Evolutionary conservation across 2,888 invertebrate species (phyloP).

Genomic region (Euphydryas editha): DNA sequence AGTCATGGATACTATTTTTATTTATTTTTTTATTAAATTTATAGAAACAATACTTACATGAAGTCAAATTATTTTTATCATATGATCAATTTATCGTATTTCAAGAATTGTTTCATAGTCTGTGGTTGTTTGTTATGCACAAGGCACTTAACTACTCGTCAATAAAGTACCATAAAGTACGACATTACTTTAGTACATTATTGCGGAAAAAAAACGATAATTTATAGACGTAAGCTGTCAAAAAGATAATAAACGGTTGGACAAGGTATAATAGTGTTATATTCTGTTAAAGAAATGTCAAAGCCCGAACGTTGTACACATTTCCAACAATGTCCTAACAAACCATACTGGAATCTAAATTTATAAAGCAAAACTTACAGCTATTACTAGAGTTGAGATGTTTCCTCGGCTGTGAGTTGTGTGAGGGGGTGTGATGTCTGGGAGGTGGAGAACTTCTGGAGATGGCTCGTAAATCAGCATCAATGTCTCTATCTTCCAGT

Average conservation of each 20-base stretch:
- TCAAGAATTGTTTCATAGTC: background rate
- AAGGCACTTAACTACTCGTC: too few relatives aligned
- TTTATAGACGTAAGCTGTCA: too few relatives aligned
- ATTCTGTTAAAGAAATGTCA: too few relatives aligned
- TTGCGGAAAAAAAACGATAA: too few relatives aligned
- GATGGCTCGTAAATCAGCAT: slow-evolving; percentile 92
- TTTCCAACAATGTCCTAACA: too few relatives aligned
- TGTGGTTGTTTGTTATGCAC: background rate
- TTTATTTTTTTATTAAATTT: background rate
- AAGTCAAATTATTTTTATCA: background rate
- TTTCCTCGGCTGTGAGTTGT: slow-evolving; percentile 65
- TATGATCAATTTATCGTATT: background rate
- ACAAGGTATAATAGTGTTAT: background rate
- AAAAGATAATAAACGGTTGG: too few relatives aligned
- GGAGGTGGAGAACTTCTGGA: slow-evolving; percentile 74
- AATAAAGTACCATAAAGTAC: too few relatives aligned
- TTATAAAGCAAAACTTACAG: slow-evolving; percentile 56
- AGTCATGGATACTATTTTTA: background rate
- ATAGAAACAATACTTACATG: background rate
- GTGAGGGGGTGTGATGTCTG: slow-evolving; percentile 60
- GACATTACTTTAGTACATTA: too few relatives aligned
- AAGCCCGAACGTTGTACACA: too few relatives aligned
- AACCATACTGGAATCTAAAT: background rate
- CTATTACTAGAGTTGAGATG: slow-evolving; percentile 62
- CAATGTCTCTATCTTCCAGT: slow-evolving; percentile 94